phyloP scores from a whole-genome alignment of 2,797 vertebrate species.

The Paedocypris micromegethes region DNA sequence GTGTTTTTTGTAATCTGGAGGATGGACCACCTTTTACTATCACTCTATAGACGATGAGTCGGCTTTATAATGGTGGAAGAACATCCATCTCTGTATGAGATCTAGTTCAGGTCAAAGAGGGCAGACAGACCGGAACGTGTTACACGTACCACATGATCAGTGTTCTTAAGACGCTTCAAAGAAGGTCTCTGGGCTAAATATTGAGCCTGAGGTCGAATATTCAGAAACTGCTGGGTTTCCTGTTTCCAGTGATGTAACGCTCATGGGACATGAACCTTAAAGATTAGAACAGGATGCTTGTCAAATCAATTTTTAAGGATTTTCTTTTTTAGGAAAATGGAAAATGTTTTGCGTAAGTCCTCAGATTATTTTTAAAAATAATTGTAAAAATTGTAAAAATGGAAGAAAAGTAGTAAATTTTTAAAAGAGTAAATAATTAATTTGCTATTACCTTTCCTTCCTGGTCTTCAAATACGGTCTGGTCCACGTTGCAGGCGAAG shows the following conservation, averaged over 20 bases:
- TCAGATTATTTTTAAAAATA: too few relatives aligned
- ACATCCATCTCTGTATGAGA: constrained; percentile 10
- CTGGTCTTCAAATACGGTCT: constrained; percentile 78
- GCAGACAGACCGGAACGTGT: constrained; percentile 16
- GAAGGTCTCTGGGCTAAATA: constrained; percentile 18
- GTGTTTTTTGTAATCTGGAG: constrained; percentile 12
- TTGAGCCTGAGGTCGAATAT: constrained; percentile 29
- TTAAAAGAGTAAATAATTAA: not conserved
- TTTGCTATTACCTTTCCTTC: constrained; percentile 70
- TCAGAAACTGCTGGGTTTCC: constrained; percentile 1
- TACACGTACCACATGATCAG: constrained; percentile 21
- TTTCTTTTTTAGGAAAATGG: too few relatives aligned
- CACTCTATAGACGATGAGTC: constrained; percentile 20
- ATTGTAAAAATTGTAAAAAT: too few relatives aligned
- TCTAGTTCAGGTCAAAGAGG: constrained; percentile 19
- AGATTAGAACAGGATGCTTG: not conserved
- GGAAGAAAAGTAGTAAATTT: too few relatives aligned
- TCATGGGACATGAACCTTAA: not conserved
- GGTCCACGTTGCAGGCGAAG: constrained; percentile 81
- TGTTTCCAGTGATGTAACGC: constrained; percentile 6
- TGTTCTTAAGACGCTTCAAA: constrained; percentile 6
- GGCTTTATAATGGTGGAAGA: constrained; percentile 26
- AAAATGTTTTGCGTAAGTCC: too few relatives aligned
- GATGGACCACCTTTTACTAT: constrained; percentile 23
- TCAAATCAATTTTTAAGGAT: too few relatives aligned